Conservation (phyloP, 2,797 vertebrate genomes). For the Falco naumanni region DNA sequence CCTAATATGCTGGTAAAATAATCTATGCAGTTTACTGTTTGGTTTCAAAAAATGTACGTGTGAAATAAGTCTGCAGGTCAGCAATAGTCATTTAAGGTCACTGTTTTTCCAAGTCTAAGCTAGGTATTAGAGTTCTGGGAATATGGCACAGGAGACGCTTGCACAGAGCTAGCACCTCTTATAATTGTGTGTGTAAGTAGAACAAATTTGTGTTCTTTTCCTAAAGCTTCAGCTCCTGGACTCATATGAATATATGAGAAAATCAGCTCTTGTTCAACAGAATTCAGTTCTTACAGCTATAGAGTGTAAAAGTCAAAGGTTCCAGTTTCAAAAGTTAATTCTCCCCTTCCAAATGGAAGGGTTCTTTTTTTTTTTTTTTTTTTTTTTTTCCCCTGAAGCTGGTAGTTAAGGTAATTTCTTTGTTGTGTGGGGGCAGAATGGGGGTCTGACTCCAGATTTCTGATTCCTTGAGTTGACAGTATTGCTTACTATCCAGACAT, state of each 20-base stretch:
- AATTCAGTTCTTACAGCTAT: background rate
- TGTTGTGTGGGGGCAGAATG: background rate
- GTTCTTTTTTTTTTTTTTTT: background rate
- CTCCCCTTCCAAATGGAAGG: background rate
- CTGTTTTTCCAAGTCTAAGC: background rate
- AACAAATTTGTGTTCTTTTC: background rate
- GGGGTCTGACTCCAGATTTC: background rate
- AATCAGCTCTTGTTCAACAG: background rate
- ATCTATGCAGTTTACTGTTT: background rate
- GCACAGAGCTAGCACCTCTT: background rate
- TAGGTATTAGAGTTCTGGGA: background rate
- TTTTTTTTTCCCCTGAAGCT: background rate
- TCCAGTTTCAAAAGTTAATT: background rate
- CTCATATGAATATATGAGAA: background rate
- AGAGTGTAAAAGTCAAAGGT: background rate
- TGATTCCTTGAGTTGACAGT: background rate
- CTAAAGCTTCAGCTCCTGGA: background rate
- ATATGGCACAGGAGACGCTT: background rate
- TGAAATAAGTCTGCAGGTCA: background rate
- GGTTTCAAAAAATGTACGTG: background rate
- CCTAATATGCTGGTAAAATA: background rate
- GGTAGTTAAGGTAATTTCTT: background rate
- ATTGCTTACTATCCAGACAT: background rate
- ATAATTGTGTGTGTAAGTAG: background rate
- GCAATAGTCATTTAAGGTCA: background rate